Evolutionary conservation across 2,797 vertebrate species (phyloP).

Genomic region (Mionectes olivaceus): DNA sequence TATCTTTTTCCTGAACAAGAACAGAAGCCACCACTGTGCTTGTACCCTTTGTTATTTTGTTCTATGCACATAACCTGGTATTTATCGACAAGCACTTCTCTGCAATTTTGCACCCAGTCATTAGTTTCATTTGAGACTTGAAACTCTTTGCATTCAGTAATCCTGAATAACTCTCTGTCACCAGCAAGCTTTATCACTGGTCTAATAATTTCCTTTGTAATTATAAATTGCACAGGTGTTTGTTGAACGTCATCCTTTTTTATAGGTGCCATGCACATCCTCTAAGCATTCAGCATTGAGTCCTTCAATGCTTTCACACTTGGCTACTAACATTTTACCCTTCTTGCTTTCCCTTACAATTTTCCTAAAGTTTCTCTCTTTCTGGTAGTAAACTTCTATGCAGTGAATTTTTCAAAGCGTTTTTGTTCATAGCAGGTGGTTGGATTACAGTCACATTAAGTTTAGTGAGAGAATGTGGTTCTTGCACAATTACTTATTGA

Average conservation of each 20-base stretch:
- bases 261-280: not conserved
- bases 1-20: not conserved
- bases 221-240: not conserved
- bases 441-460: not conserved
- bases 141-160: not conserved
- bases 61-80: not conserved
- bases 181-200: not conserved
- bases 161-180: not conserved
- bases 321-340: not conserved
- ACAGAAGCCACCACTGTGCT: not conserved
- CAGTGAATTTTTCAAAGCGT: not conserved
- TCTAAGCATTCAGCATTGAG: not conserved
- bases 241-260: not conserved
- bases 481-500: constrained; percentile 40
- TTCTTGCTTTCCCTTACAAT: not conserved
- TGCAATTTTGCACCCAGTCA: not conserved
- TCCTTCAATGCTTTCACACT: not conserved
- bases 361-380: not conserved
- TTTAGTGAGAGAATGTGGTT: not conserved
- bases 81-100: not conserved
- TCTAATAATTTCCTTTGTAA: not conserved
- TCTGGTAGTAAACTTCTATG: not conserved
- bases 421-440: not conserved
- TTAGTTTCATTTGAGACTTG: not conserved
- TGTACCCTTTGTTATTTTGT: not conserved